Conservation (phyloP, 2,113 vertebrate genomes). For the Rhynchomys soricoides region DNA sequence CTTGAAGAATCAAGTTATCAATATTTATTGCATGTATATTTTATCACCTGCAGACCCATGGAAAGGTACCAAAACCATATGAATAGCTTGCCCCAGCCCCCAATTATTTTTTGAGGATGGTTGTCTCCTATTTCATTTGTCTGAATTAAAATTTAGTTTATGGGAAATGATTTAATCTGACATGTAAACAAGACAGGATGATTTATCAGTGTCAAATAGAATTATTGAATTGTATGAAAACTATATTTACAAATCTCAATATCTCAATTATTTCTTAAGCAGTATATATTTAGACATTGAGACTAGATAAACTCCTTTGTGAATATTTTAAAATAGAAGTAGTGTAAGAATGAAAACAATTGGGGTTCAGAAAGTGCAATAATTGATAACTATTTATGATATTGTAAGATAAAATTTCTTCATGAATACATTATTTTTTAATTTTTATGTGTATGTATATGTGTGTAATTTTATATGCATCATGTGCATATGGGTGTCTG, state of each 20-base stretch:
- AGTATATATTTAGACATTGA: neutral
- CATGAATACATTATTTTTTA: neutral
- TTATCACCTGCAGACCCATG: neutral
- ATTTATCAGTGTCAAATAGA: neutral
- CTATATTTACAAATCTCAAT: neutral
- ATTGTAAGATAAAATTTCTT: neutral
- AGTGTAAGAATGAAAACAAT: neutral
- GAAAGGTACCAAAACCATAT: neutral
- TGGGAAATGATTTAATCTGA: slow-evolving; percentile 18
- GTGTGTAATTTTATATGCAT: neutral
- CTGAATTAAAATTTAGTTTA: neutral
- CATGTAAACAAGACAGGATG: slow-evolving; percentile 5
- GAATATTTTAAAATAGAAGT: neutral
- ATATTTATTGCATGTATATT: neutral
- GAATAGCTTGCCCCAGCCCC: neutral
- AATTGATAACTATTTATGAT: neutral
- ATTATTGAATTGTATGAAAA: neutral
- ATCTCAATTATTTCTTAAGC: neutral
- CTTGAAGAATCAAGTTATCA: neutral
- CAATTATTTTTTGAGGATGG: neutral
- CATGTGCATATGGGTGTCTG: neutral
- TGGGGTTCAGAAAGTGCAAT: neutral
- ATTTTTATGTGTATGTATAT: neutral
- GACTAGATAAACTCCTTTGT: neutral
- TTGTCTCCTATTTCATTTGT: slow-evolving; percentile 28